Evolutionary conservation across 1,140 invertebrate genomes (phyloP).

Genomic region (Kradibia gibbosae): DNA sequence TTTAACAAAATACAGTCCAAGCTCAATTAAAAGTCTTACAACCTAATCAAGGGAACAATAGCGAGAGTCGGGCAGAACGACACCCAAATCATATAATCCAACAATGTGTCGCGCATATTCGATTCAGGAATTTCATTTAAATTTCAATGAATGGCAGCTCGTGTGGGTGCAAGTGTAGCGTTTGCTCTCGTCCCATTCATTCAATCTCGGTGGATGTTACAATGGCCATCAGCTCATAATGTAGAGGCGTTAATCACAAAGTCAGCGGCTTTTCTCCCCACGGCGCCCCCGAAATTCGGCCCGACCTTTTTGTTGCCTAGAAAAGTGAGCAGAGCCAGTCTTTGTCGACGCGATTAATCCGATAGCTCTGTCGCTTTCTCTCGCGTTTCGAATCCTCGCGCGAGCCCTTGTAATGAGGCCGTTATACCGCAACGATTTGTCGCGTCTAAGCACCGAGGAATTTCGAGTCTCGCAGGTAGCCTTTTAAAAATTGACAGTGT

Average conservation of each 20-base stretch:
- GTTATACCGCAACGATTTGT: neutral
- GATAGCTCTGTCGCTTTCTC: slow-evolving; percentile 6
- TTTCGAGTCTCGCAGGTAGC: neutral
- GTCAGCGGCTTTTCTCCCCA: slow-evolving; percentile 39
- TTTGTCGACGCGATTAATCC: slow-evolving; percentile 7
- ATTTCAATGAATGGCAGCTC: slow-evolving; percentile 61
- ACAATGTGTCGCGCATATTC: neutral
- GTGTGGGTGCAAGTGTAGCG: slow-evolving; percentile 32
- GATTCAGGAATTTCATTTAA: slow-evolving; percentile 61
- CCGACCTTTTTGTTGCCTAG: neutral
- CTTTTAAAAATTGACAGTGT: no score
- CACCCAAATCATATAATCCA: neutral
- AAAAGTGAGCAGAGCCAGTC: neutral
- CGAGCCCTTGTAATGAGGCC: slow-evolving; percentile 32
- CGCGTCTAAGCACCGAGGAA: neutral
- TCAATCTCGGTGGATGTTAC: neutral
- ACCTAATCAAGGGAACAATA: neutral
- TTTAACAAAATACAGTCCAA: neutral
- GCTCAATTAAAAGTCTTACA: neutral
- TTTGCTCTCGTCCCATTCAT: slow-evolving; percentile 40
- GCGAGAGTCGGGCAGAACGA: neutral
- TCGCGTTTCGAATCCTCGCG: neutral
- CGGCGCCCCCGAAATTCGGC: neutral
- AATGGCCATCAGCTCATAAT: slow-evolving; percentile 47
- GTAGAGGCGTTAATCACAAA: slow-evolving; percentile 17